These are phyloP conservation scores for Astropecten irregularis DNA, from an alignment of 53 echinoderm and acorn worm species.

Conservation along the genomic window DNA sequence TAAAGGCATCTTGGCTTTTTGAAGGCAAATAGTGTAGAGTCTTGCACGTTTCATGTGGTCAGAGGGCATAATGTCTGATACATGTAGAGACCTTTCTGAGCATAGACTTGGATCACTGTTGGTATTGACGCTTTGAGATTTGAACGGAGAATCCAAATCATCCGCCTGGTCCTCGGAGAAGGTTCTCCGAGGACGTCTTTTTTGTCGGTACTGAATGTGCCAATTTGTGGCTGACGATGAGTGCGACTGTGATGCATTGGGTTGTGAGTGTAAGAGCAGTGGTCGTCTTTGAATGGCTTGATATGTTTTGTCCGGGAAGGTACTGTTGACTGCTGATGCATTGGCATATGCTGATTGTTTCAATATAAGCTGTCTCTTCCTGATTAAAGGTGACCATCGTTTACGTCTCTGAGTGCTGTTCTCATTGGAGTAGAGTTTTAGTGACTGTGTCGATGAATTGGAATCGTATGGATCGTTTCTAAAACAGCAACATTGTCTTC, in stretches of 20 bases:
- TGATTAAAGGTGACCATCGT: conserved; percentile 40
- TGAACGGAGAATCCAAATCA: background rate
- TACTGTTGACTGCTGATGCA: background rate
- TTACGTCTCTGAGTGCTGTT: conserved; percentile 2
- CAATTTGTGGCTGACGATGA: conserved; percentile 1
- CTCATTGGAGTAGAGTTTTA: conserved; percentile 9
- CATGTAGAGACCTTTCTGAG: background rate
- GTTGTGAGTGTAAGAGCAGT: no score
- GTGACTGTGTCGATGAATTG: conserved; percentile 40
- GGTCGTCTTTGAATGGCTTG: background rate
- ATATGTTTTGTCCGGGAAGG: background rate
- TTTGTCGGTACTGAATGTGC: conserved; percentile 35
- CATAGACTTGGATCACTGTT: conserved; percentile 37
- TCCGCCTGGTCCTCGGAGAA: conserved; percentile 31
- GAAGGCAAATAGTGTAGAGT: conserved; percentile 28
- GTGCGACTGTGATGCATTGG: background rate
- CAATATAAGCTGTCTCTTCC: conserved; percentile 1
- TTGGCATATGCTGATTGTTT: conserved; percentile 5
- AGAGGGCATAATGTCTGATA: background rate
- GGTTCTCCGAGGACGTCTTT: conserved; percentile 11
- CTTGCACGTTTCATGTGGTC: conserved; percentile 3
- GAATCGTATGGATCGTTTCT: conserved; percentile 32
- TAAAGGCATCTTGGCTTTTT: conserved; percentile 15
- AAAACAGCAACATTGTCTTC: conserved; percentile 13
- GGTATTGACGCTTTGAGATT: background rate